phyloP scores from a whole-genome alignment of 2,888 invertebrate genomes.

The Volucella inflata region DNA sequence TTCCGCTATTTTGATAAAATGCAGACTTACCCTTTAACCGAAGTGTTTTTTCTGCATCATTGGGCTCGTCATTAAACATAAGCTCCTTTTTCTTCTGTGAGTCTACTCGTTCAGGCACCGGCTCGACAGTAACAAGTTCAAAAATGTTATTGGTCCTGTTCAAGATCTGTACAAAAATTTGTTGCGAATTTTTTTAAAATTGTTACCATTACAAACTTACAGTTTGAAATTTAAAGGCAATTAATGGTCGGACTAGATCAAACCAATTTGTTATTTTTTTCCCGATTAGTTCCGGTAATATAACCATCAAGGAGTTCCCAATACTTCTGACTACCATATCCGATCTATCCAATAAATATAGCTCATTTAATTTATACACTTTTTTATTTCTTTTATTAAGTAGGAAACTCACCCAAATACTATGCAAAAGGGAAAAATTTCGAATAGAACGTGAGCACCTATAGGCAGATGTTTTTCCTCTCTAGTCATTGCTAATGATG shows the following conservation, averaged over 20 bases:
- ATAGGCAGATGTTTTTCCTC: conserved; percentile 95
- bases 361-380: neutral
- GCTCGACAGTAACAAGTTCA: conserved; percentile 95
- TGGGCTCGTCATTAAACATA: conserved; percentile 86
- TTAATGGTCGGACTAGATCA: conserved; percentile 94
- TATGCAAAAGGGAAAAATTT: conserved; percentile 99
- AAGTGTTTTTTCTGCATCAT: conserved; percentile 89
- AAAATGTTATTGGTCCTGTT: conserved; percentile 98
- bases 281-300: conserved; percentile 93
- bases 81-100: conserved; percentile 85
- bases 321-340: conserved; percentile 95
- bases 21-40: conserved; percentile 90
- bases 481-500: conserved; percentile 92
- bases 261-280: conserved; percentile 97
- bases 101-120: conserved; percentile 89
- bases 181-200: conserved; percentile 1
- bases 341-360: conserved; percentile 85
- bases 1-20: neutral
- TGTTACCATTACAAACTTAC: conserved; percentile 86
- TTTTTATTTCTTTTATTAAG: neutral
- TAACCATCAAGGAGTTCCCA: conserved; percentile 95
- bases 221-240: conserved; percentile 96
- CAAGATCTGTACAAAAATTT: conserved; percentile 88
- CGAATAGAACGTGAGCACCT: conserved; percentile 94
- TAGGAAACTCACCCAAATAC: conserved; percentile 92